Evolutionary conservation across 2,797 vertebrate genomes (phyloP).

Genomic region (Crenichthys baileyi): DNA sequence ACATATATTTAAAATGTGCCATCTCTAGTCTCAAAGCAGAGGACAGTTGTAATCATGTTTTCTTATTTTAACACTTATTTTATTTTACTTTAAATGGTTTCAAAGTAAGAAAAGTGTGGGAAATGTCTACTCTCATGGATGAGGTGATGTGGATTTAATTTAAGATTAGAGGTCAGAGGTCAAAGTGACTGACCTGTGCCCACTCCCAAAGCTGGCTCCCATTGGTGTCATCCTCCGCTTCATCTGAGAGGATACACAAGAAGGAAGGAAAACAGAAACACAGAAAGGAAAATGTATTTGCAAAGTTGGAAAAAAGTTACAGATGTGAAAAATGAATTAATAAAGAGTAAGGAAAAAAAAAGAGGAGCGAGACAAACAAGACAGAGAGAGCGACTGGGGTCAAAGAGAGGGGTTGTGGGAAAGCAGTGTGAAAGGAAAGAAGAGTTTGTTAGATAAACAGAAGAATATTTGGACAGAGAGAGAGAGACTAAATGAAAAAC

Average conservation of each 20-base stretch:
- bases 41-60: too few relatives aligned
- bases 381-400: constrained; percentile 41
- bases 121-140: neutral
- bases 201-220: constrained; percentile 63
- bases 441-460: constrained; percentile 68
- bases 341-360: constrained; percentile 14
- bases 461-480: constrained; percentile 42
- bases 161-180: constrained; percentile 41
- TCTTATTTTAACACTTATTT: too few relatives aligned
- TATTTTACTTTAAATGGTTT: neutral
- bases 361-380: constrained; percentile 30
- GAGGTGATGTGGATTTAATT: neutral
- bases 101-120: neutral
- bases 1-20: neutral
- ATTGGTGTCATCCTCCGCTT: constrained; percentile 71
- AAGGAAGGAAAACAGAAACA: neutral
- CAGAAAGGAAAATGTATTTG: constrained; percentile 6
- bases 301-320: constrained; percentile 5
- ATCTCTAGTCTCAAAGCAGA: neutral
- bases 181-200: constrained; percentile 73
- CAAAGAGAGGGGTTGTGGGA: constrained; percentile 67
- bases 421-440: constrained; percentile 63
- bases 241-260: constrained; percentile 50
- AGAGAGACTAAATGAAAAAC: constrained; percentile 38
- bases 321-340: constrained; percentile 21